A percentile compares a stretch with the other conserved stretches of the same genome.
phyloP scores from a whole-genome alignment of 2,797 vertebrate species.

The Champsocephalus esox region DNA sequence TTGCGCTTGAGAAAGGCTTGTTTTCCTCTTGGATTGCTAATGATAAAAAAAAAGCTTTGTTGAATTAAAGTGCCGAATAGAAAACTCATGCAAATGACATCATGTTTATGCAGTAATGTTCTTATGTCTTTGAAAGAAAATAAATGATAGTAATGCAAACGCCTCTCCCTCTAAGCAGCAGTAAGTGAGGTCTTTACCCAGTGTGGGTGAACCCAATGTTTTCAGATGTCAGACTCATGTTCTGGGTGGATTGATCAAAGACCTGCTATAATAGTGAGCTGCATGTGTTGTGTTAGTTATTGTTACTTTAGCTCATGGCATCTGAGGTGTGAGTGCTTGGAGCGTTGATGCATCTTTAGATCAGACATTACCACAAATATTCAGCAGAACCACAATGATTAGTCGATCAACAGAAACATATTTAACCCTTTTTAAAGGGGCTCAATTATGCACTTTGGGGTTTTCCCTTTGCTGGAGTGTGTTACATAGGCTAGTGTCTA shows the following conservation, averaged over 20 bases:
- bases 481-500: no score
- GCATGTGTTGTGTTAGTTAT: not conserved
- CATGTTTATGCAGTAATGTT: slow-evolving; percentile 7
- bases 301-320: not conserved
- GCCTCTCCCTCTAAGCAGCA: not conserved
- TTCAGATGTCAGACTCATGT: not conserved
- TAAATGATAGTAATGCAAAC: not conserved
- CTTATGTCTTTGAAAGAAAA: slow-evolving; percentile 4
- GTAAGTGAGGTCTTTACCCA: not conserved
- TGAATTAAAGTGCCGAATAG: not conserved
- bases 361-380: not conserved
- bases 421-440: no score
- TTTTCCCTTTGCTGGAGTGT: no score
- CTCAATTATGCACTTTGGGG: no score
- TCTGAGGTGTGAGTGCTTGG: not conserved
- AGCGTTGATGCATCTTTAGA: not conserved
- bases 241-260: not conserved
- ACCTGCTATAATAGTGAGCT: not conserved
- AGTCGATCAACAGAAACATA: no score
- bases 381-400: not conserved
- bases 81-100: slow-evolving; percentile 7
- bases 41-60: not conserved
- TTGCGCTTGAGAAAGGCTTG: not conserved
- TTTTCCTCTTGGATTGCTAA: not conserved
- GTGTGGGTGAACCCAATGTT: not conserved